These are phyloP conservation scores for Sipha flava DNA, from an alignment of 1,140 invertebrate species.

Conservation along the genomic window DNA sequence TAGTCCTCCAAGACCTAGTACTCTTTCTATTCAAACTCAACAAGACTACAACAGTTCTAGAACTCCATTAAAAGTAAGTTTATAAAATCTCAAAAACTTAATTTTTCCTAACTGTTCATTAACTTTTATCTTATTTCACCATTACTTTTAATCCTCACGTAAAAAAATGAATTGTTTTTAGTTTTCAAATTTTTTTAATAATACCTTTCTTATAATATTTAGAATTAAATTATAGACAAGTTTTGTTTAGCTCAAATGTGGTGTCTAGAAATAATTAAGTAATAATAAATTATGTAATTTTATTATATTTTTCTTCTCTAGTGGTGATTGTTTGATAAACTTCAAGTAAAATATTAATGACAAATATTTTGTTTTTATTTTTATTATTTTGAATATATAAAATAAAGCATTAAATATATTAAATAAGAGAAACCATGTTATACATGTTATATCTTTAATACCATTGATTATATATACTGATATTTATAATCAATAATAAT, in stretches of 20 bases:
- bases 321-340: background rate
- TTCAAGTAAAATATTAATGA: background rate
- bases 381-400: background rate
- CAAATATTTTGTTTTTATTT: background rate
- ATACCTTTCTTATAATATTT: background rate
- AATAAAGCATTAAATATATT: background rate
- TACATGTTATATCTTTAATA: too few species aligned
- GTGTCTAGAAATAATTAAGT: background rate
- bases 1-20: slow-evolving; percentile 60
- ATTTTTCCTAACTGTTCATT: background rate
- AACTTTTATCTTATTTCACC: too few species aligned
- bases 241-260: background rate
- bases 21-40: slow-evolving; percentile 51
- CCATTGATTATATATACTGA: too few species aligned
- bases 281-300: background rate
- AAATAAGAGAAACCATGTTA: background rate
- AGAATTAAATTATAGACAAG: background rate
- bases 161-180: too few species aligned
- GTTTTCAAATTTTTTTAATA: background rate
- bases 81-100: slow-evolving; percentile 33
- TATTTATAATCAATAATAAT: too few species aligned
- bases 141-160: too few species aligned
- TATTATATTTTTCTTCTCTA: background rate
- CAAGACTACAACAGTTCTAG: slow-evolving; percentile 12
- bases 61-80: slow-evolving; percentile 41